Evolutionary conservation across 2,797 vertebrate species (phyloP).

Genomic region (Mus minutoides): DNA sequence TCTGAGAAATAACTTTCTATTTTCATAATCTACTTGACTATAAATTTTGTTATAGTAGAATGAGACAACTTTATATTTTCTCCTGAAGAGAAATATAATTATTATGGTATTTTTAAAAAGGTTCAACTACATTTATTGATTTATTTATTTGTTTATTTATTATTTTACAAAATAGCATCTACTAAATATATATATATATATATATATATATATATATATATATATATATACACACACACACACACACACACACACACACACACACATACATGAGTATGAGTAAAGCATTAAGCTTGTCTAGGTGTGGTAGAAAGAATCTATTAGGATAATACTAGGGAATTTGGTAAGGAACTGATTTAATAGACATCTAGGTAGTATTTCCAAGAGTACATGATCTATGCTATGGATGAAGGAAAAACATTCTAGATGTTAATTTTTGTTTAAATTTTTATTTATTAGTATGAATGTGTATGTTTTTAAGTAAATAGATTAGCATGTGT

Average conservation of each 20-base stretch:
- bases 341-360: background rate
- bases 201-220: background rate
- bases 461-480: background rate
- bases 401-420: background rate
- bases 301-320: background rate
- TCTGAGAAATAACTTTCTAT: background rate
- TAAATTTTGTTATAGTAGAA: background rate
- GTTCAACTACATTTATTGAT: background rate
- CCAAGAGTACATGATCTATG: background rate
- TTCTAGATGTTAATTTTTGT: background rate
- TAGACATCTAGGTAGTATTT: background rate
- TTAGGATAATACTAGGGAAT: background rate
- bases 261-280: background rate
- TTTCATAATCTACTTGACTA: background rate
- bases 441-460: background rate
- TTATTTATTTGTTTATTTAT: background rate
- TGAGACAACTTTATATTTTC: background rate
- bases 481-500: background rate
- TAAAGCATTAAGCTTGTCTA: background rate
- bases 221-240: background rate
- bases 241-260: too few relatives aligned
- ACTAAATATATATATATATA: background rate
- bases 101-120: background rate
- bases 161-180: conserved; percentile 31
- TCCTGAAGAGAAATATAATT: background rate